Base-by-base conservation (phyloP, 2,888 invertebrate species). In the Parochlus steinenii region DNA sequence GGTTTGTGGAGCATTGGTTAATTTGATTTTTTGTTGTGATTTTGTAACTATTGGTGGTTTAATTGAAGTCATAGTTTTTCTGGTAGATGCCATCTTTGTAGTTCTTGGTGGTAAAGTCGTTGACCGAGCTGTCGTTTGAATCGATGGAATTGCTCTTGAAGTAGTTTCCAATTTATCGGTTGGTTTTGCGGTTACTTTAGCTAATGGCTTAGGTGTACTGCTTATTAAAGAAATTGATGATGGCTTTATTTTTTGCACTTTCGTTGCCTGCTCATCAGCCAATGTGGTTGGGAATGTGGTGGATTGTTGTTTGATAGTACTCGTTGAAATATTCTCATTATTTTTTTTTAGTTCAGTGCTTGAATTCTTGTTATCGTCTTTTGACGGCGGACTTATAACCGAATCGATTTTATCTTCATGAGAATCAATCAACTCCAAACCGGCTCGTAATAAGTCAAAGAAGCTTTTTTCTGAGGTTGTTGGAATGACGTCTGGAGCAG, bases 371-470 rank as follows among this genome's bases (percentile, higher is more conserved):
- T 38, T 18, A 18, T 15, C 16, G 15, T 22, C n/a, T 31, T 39
- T 27, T 27, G 19, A 17, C 4, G 3, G 8, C 26, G 19, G 15
- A 27, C 12, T 14, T 18, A 27, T 25, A 15, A 31, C 27, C 12
- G 28, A 17, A 10, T 34, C 27, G 23, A 34, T 34, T 28, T 34
- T 34, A 11, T 28, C 34, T 16, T 27, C 34, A 27, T 34, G 27
- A 6, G 34, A 20, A 20, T 57, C 54, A n/a, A 56, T 56, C 30
- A 53, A 54, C 37, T 56, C 53, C 2, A 57, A 41, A 3, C 56
- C 56, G 16, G 57, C 55, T 2, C 56, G 46, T 8, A 57, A 45
- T 0, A 51, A 48, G 40, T 57, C 57, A 17, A 55, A 46, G 11
- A 57, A 49, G 39, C 54, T 53, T 38, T 54, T 56, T 36, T 56